Conservation (phyloP, 2,888 invertebrate genomes). For the Onchidella celtica region DNA sequence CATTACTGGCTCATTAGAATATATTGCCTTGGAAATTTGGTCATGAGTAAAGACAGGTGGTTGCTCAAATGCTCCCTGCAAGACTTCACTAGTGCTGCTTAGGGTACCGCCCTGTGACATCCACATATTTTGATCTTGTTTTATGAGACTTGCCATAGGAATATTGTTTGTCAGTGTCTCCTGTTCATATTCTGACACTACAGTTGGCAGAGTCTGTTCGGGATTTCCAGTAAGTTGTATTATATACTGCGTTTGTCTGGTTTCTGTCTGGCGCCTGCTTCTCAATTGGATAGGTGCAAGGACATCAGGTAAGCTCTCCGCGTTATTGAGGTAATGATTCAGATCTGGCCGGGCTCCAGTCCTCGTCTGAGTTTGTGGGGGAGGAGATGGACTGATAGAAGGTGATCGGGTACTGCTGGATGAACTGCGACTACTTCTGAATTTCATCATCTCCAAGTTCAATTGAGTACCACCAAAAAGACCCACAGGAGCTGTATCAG, state of each 20-base stretch:
- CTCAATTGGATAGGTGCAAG: not conserved
- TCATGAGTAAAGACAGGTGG: not conserved
- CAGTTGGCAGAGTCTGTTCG: not conserved
- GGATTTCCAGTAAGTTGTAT: not conserved
- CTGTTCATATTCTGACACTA: slow-evolving; percentile 20
- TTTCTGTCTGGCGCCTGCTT: no score
- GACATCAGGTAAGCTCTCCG: not conserved
- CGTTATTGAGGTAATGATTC: not conserved
- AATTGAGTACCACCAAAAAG: slow-evolving; percentile 18
- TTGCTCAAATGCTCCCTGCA: not conserved
- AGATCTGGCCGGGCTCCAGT: not conserved
- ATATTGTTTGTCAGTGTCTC: not conserved
- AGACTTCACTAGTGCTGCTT: not conserved
- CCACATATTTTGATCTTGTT: not conserved
- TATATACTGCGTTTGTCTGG: no score
- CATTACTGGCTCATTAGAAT: not conserved
- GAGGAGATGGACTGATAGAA: not conserved
- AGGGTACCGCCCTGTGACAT: not conserved
- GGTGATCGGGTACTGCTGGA: not conserved
- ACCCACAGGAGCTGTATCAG: not conserved
- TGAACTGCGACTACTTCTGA: not conserved
- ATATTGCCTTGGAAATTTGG: not conserved
- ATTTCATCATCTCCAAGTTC: not conserved
- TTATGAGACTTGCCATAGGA: not conserved
- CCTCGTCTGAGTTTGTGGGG: not conserved